Evolutionary conservation across 1,140 invertebrate genomes (phyloP), one percentile per base, ranked within the genome.

Genomic region (Drosophila malerkotliana): DNA sequence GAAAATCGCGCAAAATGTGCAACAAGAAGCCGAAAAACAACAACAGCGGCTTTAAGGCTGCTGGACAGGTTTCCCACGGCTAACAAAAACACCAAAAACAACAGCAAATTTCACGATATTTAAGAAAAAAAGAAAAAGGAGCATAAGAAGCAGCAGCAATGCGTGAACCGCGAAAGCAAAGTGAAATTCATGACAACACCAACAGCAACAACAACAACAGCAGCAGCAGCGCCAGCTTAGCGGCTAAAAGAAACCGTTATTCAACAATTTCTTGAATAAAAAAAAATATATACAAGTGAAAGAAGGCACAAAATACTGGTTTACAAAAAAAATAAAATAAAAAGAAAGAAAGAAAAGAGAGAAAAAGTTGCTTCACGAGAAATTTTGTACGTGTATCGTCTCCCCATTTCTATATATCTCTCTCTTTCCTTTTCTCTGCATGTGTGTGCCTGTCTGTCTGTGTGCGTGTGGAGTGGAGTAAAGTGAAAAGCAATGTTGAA

Each of bases 251-350:
- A 88, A 87, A 87, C 82, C 82, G 82, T 85, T 85, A 82, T 87
- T 85, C 74, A 85, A 85, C 82, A 85, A 76, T 87, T 85, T 87
- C 78, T 81, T 87, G 75, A 78, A 82, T 74, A 69, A 71, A 69
- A 68, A 68, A 69, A 69, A 52, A 37, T 44, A 18, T 53, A 69
- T 49, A 87, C 85, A 87, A 85, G 82, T 88, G 83, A 87, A 87
- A 87, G 83, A 82, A 82, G 79, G 80, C 85, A 77, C 76, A 69
- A 85, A 88, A 88, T 87, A 87, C 83, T 85, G 82, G 82, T 85
- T 88, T 87, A 79, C 55, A 68, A 79, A 55, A 58, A 45, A 63
- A 55, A 60, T 51, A 74, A 78, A 30, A 71, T 44, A 56, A 51
- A 77, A 54, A 60, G 32, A 49, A 77, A 72, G 72, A 77, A 78